Evolutionary conservation across 2,888 invertebrate species (phyloP).

Genomic region (Tenthredo mesomela): DNA sequence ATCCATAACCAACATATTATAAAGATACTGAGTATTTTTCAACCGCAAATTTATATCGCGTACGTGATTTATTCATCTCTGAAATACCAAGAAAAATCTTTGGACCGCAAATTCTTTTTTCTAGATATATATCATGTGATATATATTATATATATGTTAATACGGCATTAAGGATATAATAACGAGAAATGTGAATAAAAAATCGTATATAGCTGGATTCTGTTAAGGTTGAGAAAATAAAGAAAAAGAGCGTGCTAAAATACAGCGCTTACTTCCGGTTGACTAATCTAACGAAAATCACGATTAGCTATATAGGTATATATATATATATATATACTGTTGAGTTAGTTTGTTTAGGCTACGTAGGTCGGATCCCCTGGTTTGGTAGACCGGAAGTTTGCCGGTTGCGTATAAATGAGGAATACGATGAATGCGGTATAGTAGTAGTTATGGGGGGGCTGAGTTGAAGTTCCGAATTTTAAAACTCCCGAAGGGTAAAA

Average conservation of each 20-base stretch:
- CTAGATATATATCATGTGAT: no score
- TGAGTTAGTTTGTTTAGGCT: background rate
- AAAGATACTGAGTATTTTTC: no score
- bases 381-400: slow-evolving; percentile 37
- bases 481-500: no score
- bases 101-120: no score
- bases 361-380: background rate
- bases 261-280: background rate
- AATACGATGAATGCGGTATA: background rate
- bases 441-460: background rate
- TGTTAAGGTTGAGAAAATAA: background rate
- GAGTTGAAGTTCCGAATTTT: background rate
- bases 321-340: background rate
- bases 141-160: no score
- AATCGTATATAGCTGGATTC: no score
- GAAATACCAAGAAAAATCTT: no score
- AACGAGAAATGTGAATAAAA: no score
- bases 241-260: background rate
- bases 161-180: no score
- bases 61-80: no score
- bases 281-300: slow-evolving; percentile 17
- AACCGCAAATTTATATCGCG: no score
- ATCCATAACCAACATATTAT: no score
- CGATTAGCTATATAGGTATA: background rate
- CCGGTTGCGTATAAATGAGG: slow-evolving; percentile 30